Percentiles rank a stretch among this genome's conserved stretches.
Evolutionary conservation across 2,797 vertebrate genomes (phyloP).

Genomic region (Melanitta fusca): DNA sequence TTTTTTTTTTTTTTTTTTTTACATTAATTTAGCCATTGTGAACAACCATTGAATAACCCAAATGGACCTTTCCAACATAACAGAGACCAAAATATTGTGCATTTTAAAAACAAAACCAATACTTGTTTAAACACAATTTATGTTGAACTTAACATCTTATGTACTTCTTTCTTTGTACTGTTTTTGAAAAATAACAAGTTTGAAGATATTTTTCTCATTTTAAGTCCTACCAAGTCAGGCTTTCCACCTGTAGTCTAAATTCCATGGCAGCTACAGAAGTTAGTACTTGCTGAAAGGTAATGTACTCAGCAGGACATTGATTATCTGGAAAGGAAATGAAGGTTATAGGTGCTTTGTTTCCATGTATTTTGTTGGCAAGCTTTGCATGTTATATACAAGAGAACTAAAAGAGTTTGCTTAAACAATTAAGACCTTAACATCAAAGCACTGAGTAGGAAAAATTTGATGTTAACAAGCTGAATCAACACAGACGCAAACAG

Average conservation of each 20-base stretch:
- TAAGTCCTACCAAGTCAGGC: not conserved
- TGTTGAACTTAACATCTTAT: not conserved
- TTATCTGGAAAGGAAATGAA: not conserved
- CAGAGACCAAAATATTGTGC: not conserved
- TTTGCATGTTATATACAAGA: not conserved
- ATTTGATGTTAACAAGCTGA: not conserved
- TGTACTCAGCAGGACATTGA: not conserved
- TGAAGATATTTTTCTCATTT: not conserved
- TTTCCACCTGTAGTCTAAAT: not conserved
- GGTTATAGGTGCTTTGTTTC: not conserved
- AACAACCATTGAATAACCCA: not conserved
- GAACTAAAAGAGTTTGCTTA: not conserved
- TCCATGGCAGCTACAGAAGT: not conserved
- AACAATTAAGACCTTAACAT: not conserved
- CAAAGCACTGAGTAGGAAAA: not conserved
- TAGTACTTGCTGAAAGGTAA: not conserved
- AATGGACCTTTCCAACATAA: not conserved
- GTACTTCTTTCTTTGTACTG: not conserved
- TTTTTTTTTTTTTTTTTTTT: not conserved
- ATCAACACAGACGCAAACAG: not conserved
- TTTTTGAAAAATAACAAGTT: not conserved
- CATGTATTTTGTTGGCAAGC: not conserved
- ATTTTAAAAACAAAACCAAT: not conserved
- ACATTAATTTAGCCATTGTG: not conserved
- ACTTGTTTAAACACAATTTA: not conserved